phyloP scores from a whole-genome alignment of 1,140 invertebrate genomes.

The Coptotermes formosanus region DNA sequence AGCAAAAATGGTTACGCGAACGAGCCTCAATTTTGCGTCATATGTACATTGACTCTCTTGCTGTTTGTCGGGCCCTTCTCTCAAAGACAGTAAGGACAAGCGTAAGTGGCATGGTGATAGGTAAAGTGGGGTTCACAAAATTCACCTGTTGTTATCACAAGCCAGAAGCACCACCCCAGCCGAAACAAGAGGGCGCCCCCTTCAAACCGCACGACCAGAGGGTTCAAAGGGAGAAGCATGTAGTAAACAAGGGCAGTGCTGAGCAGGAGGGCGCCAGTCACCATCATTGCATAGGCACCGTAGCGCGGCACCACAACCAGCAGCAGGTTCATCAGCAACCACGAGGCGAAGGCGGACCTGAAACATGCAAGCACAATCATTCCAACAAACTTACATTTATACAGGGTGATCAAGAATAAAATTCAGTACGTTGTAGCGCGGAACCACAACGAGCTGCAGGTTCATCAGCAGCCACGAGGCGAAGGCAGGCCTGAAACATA shows the following conservation, averaged over 20 bases:
- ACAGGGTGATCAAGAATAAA: too few relatives aligned
- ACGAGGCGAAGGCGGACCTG: conserved; percentile 85
- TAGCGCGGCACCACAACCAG: conserved; percentile 89
- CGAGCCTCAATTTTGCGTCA: too few relatives aligned
- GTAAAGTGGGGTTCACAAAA: not conserved
- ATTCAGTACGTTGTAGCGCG: too few relatives aligned
- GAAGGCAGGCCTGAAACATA: too few relatives aligned
- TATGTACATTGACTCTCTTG: too few relatives aligned
- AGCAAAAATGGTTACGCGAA: too few relatives aligned
- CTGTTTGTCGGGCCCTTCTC: too few relatives aligned
- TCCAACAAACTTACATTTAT: too few relatives aligned
- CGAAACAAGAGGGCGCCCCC: conserved; percentile 72
- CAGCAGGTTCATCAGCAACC: conserved; percentile 90
- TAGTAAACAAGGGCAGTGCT: conserved; percentile 81
- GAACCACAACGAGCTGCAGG: too few relatives aligned
- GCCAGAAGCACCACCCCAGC: conserved; percentile 92
- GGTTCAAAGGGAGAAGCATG: conserved; percentile 74
- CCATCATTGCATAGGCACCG: conserved; percentile 84
- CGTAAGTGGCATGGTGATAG: too few relatives aligned
- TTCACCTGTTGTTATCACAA: conserved; percentile 81
- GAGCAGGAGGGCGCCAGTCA: conserved; percentile 74
- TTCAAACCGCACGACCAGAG: conserved; percentile 82
- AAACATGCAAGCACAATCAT: not conserved
- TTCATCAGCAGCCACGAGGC: too few relatives aligned
- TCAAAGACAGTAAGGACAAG: too few relatives aligned